Conservation (phyloP, 2,113 vertebrate species). For the Furnarius figulus region DNA sequence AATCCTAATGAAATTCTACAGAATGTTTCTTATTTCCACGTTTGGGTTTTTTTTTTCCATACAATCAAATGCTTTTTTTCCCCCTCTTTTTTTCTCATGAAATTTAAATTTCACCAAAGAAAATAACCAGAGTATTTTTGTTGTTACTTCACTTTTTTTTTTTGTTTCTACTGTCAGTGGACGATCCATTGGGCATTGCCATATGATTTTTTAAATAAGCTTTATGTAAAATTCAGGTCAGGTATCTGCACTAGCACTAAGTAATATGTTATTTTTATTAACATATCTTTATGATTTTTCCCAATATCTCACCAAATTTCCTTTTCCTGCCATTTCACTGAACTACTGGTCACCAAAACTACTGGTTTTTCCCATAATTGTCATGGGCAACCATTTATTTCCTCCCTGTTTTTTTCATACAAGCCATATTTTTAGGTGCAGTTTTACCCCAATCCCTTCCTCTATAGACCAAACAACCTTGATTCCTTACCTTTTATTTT, state of each 20-base stretch:
- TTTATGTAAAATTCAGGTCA: background rate
- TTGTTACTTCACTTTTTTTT: background rate
- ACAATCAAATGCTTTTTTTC: background rate
- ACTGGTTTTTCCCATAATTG: background rate
- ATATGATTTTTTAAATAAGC: background rate
- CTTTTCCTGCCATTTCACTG: background rate
- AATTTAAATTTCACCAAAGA: background rate
- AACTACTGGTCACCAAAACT: background rate
- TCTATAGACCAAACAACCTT: background rate
- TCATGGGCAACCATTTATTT: background rate
- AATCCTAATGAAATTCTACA: slow-evolving; percentile 67
- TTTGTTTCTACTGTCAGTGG: background rate
- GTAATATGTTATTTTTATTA: background rate
- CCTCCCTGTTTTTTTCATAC: background rate
- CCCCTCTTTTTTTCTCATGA: background rate
- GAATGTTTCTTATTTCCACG: slow-evolving; percentile 66
- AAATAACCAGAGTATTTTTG: background rate
- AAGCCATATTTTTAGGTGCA: background rate
- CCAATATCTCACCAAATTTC: background rate
- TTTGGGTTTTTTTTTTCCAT: background rate
- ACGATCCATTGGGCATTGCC: background rate
- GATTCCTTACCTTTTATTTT: background rate
- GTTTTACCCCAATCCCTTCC: background rate
- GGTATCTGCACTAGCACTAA: background rate
- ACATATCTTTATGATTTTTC: background rate